phyloP scores from a whole-genome alignment of 2,888 invertebrate genomes.

The Torymus tubicola region DNA sequence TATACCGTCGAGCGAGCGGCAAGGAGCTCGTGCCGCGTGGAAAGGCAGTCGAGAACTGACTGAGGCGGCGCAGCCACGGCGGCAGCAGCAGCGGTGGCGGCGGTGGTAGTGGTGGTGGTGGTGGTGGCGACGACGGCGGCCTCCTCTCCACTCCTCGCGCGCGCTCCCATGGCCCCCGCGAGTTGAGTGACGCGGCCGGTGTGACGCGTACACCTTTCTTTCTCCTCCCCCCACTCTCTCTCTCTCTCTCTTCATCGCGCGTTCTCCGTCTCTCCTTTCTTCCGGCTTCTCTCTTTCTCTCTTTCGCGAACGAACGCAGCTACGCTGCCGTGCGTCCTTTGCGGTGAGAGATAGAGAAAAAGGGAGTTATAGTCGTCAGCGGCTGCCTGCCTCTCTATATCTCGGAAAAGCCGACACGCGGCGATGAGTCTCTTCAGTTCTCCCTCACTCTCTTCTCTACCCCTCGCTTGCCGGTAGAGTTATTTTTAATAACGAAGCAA shows the following conservation, averaged over 20 bases:
- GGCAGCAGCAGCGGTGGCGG: conserved; percentile 58
- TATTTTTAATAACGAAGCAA: conserved; percentile 45
- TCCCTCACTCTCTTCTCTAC: not conserved
- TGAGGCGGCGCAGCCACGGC: conserved; percentile 61
- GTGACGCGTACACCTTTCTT: conserved; percentile 71
- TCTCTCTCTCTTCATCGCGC: not conserved
- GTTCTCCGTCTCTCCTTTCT: not conserved
- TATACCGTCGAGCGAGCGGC: conserved; percentile 62
- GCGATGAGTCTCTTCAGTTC: conserved; percentile 5
- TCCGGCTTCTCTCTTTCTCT: conserved; percentile 40
- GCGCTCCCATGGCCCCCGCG: conserved; percentile 60
- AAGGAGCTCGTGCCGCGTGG: conserved; percentile 70
- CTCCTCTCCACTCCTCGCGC: conserved; percentile 62
- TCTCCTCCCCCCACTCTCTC: not conserved
- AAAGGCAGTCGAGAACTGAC: conserved; percentile 75
- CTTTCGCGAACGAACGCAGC: conserved; percentile 2
- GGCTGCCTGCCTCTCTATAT: not conserved
- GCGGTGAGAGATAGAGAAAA: too few species aligned
- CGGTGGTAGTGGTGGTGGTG: conserved; percentile 42
- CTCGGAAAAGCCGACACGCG: conserved; percentile 22
- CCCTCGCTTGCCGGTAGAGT: conserved; percentile 1
- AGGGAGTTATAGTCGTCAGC: not conserved
- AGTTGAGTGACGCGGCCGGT: conserved; percentile 74
- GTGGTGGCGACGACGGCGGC: conserved; percentile 49
- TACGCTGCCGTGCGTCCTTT: too few species aligned